Base-by-base conservation (phyloP, 2,113 vertebrate species). In the Megaptera novaeangliae region DNA sequence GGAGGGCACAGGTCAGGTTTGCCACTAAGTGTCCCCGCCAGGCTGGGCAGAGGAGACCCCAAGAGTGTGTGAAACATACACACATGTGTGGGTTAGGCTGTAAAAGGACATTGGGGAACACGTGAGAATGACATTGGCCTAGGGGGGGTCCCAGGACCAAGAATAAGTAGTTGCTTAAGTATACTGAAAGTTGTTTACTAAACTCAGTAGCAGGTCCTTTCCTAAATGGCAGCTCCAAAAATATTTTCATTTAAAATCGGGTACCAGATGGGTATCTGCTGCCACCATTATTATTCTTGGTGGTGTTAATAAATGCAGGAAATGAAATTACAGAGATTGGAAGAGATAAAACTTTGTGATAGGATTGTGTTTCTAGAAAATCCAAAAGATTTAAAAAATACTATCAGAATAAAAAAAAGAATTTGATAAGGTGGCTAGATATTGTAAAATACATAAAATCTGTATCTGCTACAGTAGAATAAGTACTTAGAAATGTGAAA, bases 41-140 rank as follows among this genome's bases (percentile, higher is more conserved):
- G 15, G 68, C 78, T 20, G 57, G 75, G 25, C 13, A 3, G n/a
- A n/a, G 64, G n/a, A 27, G 39, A 6, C 63, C 8, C 64, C 29
- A 8, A 27, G 46, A 63, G 46, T 25, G 12, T 23, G 6, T 7
- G 46, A 88, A 4, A 31, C 29, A 44, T 11, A 15, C 18, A 13
- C 18, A 15, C 1, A 6, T 7, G 2, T 31, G 2, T 44, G n/a
- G 34, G 41, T 21, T 4, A 21, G 5, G n/a, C 8, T 13, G n/a
- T 71, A 27, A 46, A 46, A 41, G n/a, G 39, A 31, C 10, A 18
- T 3, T 7, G 5, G 21, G 44, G 57, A 64, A 61, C 34, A 2
- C 59, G 14, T 36, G 31, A 36, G 57, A 52, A 18, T 29, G 69
- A 87, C 15, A 39, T 29, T 61, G 59, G 34, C 34, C 25, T 36